Conservation (phyloP, 1,140 invertebrate species). For the Akabosia matsudoensis region DNA sequence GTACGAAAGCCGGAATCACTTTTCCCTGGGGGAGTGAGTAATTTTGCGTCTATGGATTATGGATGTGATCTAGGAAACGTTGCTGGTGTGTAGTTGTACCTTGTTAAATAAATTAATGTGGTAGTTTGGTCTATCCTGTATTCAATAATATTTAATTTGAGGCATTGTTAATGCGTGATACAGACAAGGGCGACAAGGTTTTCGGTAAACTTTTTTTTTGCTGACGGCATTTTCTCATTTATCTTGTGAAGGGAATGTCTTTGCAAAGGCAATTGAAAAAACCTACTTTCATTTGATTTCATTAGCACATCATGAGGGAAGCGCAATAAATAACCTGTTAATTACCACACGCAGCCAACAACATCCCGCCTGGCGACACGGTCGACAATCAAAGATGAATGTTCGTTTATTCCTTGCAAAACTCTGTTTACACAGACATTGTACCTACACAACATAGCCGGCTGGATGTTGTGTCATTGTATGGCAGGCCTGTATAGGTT, state of each 20-base stretch:
- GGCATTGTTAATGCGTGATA: too few relatives aligned
- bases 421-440: neutral
- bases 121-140: too few relatives aligned
- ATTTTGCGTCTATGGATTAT: too few relatives aligned
- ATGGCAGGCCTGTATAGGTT: neutral
- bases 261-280: neutral
- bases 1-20: too few relatives aligned
- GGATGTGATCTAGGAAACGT: too few relatives aligned
- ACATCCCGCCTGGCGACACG: conserved; percentile 18
- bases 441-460: neutral
- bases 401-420: neutral
- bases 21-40: too few relatives aligned
- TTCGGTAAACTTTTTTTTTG: too few relatives aligned
- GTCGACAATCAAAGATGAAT: conserved; percentile 21
- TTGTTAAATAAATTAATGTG: too few relatives aligned
- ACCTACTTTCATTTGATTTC: conserved; percentile 12
- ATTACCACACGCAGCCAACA: conserved; percentile 13
- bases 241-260: neutral
- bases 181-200: too few relatives aligned
- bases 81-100: too few relatives aligned
- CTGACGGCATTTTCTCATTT: too few relatives aligned
- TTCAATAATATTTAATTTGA: too few relatives aligned
- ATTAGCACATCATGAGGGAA: conserved; percentile 18
- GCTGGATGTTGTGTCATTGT: neutral
- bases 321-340: conserved; percentile 20